A percentile compares a stretch with the other conserved stretches of the same genome.
These are phyloP conservation scores for Coleophora flavipennella DNA, from an alignment of 2,888 invertebrate genomes.

Conservation along the genomic window DNA sequence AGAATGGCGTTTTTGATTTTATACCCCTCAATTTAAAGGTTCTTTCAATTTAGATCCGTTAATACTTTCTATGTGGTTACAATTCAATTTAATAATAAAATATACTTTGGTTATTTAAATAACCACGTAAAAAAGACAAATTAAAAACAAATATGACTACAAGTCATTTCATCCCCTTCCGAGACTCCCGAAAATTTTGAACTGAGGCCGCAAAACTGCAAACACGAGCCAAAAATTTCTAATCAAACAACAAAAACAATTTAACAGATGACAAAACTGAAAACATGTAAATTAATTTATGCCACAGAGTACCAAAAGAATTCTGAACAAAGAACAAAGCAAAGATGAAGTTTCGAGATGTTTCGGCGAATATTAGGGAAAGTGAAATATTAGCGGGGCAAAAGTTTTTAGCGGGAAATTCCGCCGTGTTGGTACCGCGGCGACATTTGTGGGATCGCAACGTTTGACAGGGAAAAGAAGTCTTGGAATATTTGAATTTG, in stretches of 20 bases:
- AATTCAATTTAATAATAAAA: too few species aligned
- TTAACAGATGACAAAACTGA: slow-evolving; percentile 8
- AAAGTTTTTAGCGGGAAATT: slow-evolving; percentile 45
- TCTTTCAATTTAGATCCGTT: too few species aligned
- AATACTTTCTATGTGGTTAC: too few species aligned
- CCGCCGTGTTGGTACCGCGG: slow-evolving; percentile 31
- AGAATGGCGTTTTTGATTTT: too few species aligned
- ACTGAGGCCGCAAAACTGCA: background rate
- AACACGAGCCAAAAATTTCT: slow-evolving; percentile 30
- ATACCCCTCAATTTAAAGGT: too few species aligned
- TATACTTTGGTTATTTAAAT: too few species aligned
- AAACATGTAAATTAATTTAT: slow-evolving; percentile 46
- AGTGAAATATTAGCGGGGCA: slow-evolving; percentile 51
- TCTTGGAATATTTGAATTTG: slow-evolving; percentile 30
- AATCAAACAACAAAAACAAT: slow-evolving; percentile 13
- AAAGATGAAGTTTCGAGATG: slow-evolving; percentile 43
- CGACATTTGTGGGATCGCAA: slow-evolving; percentile 63
- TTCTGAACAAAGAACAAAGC: slow-evolving; percentile 43
- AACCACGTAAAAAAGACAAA: too few species aligned
- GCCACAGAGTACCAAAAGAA: slow-evolving; percentile 1
- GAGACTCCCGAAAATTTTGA: too few species aligned
- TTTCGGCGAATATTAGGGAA: slow-evolving; percentile 31
- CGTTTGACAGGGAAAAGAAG: slow-evolving; percentile 46
- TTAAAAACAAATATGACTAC: too few species aligned
- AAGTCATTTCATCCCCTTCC: too few species aligned